Evolutionary conservation across 2,797 vertebrate species (phyloP).

Genomic region (Gadopsis bispinosus): DNA sequence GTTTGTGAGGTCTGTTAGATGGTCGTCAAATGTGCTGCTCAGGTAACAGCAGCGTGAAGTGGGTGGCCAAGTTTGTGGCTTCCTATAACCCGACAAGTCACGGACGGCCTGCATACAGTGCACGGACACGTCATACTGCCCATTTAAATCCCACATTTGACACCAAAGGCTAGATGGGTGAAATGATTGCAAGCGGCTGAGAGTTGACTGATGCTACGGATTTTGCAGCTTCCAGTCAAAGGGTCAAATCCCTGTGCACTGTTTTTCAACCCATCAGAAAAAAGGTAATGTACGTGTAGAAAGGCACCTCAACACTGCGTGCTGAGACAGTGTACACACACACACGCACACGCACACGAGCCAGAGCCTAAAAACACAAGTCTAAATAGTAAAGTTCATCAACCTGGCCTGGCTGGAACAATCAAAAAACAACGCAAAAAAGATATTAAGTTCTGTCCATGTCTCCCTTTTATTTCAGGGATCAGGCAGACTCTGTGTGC

Average conservation of each 20-base stretch:
- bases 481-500: constrained; percentile 10
- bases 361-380: constrained; percentile 32
- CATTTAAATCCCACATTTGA: constrained; percentile 17
- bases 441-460: constrained; percentile 4
- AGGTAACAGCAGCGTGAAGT: constrained; percentile 1
- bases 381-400: constrained; percentile 14
- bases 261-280: constrained; percentile 44
- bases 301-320: constrained; percentile 77
- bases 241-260: not conserved
- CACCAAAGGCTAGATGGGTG: constrained; percentile 42
- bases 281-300: constrained; percentile 66
- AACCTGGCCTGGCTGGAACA: constrained; percentile 2
- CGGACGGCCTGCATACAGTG: constrained; percentile 23
- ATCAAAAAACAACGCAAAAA: constrained; percentile 14
- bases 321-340: constrained; percentile 22
- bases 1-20: constrained; percentile 57
- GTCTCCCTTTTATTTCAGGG: constrained; percentile 19
- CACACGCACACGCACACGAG: not conserved
- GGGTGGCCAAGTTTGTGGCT: constrained; percentile 4
- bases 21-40: constrained; percentile 29
- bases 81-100: not conserved
- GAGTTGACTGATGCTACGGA: constrained; percentile 18
- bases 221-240: constrained; percentile 25
- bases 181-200: constrained; percentile 19
- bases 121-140: constrained; percentile 1